Base-by-base conservation (phyloP, 1,140 invertebrate genomes). In the Coboldia fuscipes region DNA sequence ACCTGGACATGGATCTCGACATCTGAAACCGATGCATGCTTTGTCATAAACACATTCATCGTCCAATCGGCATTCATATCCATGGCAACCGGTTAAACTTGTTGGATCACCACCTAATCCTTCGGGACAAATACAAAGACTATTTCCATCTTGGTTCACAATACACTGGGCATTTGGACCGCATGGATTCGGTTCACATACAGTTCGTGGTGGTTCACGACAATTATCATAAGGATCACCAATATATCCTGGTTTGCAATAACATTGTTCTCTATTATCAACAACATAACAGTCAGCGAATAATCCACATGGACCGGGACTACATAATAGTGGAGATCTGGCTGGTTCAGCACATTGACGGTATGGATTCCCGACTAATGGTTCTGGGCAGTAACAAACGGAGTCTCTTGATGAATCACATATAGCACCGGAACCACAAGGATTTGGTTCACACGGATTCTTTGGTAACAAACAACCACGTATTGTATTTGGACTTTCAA, bases 401-500 rank as follows among this genome's bases (percentile, higher is more conserved):
- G 79, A 78, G 35, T 62, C 58, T 41, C 71, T 65, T 36, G 68
- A 68, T 10, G 75, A 70, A 57, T 88, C 79, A 46, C 83, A 88
- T 26, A 73, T 59, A 28, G 82, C 81, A 6, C 75, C 72, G 20
- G 53, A 45, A 19, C 83, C 83, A 50, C 84, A 89, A 1, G 75
- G 72, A 45, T 79, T 84, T 4, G 76, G 75, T 41, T 81, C 72
- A 44, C 81, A 86, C 2, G 74, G 72, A 52, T 85, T 80, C 17
- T 64, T 58, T 37, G 70, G 66, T 44, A 76, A 71, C 2, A 81
- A 57, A 45, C 82, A 86, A 18, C 82, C 83, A 47, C 80, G 63
- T 28, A 88, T 72, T 1, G 83, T 86, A 43, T 86, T 86, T 1
- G 79, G 79, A 51, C 75, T 81, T 57, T 86, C 83, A 10, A 85